These are phyloP conservation scores for Cottoperca gobio DNA, from an alignment of 2,797 vertebrate species.

Conservation along the genomic window DNA sequence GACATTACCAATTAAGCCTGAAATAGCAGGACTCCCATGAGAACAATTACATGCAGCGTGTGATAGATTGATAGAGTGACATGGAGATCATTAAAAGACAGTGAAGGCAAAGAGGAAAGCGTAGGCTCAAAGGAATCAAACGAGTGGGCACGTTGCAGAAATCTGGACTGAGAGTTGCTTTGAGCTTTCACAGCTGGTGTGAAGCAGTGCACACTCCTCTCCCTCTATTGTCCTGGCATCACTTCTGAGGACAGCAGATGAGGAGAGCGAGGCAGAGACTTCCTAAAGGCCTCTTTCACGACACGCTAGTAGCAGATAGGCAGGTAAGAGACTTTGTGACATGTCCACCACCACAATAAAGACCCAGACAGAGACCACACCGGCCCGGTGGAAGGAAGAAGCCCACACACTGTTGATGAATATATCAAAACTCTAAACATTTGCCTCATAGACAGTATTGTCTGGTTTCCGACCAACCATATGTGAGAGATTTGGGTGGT, in stretches of 20 bases:
- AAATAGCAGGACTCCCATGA: conserved; percentile 1
- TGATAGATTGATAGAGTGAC: conserved; percentile 53
- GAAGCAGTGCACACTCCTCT: conserved; percentile 68
- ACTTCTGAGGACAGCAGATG: conserved; percentile 75
- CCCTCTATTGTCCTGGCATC: conserved; percentile 78
- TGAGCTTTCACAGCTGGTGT: conserved; percentile 84
- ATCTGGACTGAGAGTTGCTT: conserved; percentile 70
- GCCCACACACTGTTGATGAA: conserved; percentile 72
- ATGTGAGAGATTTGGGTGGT: conserved; percentile 67
- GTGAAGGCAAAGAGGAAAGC: conserved; percentile 61
- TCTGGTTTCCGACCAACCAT: conserved; percentile 61
- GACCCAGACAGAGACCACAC: conserved; percentile 59
- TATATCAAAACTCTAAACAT: conserved; percentile 62
- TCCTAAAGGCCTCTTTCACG: conserved; percentile 73
- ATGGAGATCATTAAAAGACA: conserved; percentile 59
- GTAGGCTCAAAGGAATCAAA: conserved; percentile 70
- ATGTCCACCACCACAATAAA: conserved; percentile 65
- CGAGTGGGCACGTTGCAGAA: conserved; percentile 61
- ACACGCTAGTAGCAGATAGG: conserved; percentile 61
- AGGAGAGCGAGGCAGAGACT: conserved; percentile 66
- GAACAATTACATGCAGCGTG: conserved; percentile 18
- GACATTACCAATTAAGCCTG: conserved; percentile 12
- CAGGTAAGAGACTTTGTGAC: conserved; percentile 64
- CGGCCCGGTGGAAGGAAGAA: conserved; percentile 66
- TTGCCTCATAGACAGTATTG: conserved; percentile 45